Evolutionary conservation across 2,113 vertebrate genomes (phyloP), one percentile per base, ranked within the genome.

Genomic region (Oncorhynchus keta): DNA sequence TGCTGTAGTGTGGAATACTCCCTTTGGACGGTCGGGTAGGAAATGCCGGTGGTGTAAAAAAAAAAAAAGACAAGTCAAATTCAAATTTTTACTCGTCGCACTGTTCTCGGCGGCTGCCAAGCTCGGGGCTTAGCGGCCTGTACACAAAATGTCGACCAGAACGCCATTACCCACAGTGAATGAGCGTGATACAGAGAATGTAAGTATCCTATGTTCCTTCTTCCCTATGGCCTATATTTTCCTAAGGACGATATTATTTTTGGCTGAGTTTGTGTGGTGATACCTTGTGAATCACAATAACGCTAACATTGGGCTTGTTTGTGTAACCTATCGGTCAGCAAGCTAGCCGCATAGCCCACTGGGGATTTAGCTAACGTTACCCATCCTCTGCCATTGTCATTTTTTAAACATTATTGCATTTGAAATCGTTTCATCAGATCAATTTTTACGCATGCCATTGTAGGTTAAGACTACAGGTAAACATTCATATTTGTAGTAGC

Each of bases 141-240:
- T 32, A 75, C 68, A 84, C 94, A 95, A 94, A 70, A 96, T 96
- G 95, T 95, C 95, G 93, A 94, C 94, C 83, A 92, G 95, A 88
- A 95, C 95, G 91, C 95, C 95, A 91, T 93, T 96, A 90, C 95
- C 95, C 69, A 96, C 95, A 78, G 95, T 95, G 81, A 96, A 95
- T 86, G 95, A 95, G 91, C 92, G 95, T 87, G 95, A 96, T 90
- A 88, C 95, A 35, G 95, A 96, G 89, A 95, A 95, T 61, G 95
- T 96, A 88, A 95, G 95, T 95, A 74, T 32, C 1, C 18, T n/a
- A 75, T 75, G n/a, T 30, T 30, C 16, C 5, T 30, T n/a, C 9
- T 26, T 24, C 24, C 65, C 30, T 67, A 30, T 18, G 5, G 65
- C 20, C 4, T 67, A 55, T 55, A 18, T 55, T 55, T 18, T 18